Percentiles rank a stretch among this genome's conserved stretches.
Conservation (phyloP, 2,797 vertebrate species). For the Epinephelus malabaricus region DNA sequence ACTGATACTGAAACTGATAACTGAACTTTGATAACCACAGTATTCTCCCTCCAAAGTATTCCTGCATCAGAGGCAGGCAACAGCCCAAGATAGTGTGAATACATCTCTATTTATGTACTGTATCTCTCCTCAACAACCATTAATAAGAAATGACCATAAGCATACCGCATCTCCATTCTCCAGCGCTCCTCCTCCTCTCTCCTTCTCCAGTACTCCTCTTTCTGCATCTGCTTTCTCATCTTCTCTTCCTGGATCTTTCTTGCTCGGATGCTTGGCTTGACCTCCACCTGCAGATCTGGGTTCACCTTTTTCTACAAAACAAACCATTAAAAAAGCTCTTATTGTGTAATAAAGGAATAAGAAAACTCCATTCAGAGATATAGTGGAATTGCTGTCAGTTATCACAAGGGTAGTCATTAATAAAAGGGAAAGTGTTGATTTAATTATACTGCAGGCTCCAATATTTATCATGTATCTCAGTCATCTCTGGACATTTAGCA, state of each 20-base stretch:
- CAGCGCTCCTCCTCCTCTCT: conserved; percentile 97
- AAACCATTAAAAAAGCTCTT: neutral
- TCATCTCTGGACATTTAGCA: no score
- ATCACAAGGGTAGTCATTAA: neutral
- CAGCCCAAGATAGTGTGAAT: neutral
- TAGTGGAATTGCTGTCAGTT: neutral
- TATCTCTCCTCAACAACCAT: neutral
- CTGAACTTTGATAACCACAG: no score
- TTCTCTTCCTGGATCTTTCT: conserved; percentile 99
- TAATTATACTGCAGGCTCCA: neutral
- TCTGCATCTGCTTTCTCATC: conserved; percentile 99
- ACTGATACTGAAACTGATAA: no score
- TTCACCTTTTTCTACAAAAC: conserved; percentile 97
- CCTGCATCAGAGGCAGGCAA: no score
- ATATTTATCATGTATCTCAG: neutral
- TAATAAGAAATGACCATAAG: neutral
- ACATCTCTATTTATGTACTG: neutral
- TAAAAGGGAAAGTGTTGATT: no score
- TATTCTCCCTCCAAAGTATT: no score
- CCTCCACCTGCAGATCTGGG: conserved; percentile 98
- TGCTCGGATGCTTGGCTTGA: conserved; percentile 97
- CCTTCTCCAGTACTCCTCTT: conserved; percentile 98
- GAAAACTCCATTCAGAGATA: neutral
- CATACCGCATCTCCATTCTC: conserved; percentile 98
- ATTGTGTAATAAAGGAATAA: neutral